Base-by-base conservation (phyloP, 2,797 vertebrate species). In the Gallinago stenura region DNA sequence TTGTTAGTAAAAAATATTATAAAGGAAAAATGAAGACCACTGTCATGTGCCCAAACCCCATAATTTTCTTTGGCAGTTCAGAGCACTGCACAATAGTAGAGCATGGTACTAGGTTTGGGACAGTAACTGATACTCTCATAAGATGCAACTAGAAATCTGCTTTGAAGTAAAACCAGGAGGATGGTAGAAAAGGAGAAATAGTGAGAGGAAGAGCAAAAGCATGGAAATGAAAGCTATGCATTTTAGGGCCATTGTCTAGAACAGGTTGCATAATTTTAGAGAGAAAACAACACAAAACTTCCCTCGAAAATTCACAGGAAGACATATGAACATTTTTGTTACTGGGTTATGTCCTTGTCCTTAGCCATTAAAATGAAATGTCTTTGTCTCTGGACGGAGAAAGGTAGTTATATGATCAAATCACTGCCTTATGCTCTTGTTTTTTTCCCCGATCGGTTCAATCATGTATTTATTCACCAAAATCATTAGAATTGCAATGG, bases 401-500 rank as follows among this genome's bases (percentile, higher is more conserved):
- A 90, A 58, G 15, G 31, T n/a, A 81, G 50, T 75, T 79, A 43
- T 31, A 57, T 51, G 85, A 92, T 84, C 81, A 87, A 91, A 89
- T 78, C 88, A 46, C 65, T 93, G 60, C 83, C 75, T 94, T 93
- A 88, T 91, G 88, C 31, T 96, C 78, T 76, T 89, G 66, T 6
- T 91, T 94, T 85, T 77, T 81, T 35, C 65, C 17, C 7, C 12
- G 50, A 82, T 92, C 0, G 0, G 41, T 93, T 91, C 93, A 92
- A 72, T 89, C 89, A 57, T 87, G 46, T 95, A 71, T 95, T 96
- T 95, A 89, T 96, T 95, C 87, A 83, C 73, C 66, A 71, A 94
- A 95, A 77, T 78, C 93, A 96, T 98, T 96, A 95, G 89, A 93
- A 96, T 69, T 95, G 77, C 87, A 95, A 41, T 82, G 84, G 84